These are phyloP conservation scores for Centruroides sculpturatus DNA, from an alignment of 1,140 invertebrate species.

Conservation along the genomic window DNA sequence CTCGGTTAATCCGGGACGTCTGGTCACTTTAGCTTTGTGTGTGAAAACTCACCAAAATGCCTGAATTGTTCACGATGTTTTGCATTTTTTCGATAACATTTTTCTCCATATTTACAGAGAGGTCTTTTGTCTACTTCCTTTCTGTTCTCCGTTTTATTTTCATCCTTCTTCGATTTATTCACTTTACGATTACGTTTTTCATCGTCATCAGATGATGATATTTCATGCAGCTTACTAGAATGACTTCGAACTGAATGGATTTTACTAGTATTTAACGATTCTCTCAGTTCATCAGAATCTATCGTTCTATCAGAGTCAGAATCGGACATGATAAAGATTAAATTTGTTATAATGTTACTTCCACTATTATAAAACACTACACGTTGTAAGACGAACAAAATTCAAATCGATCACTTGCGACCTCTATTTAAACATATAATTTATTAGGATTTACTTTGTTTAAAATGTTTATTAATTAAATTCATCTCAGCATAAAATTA, in stretches of 20 bases:
- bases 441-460: too few species aligned
- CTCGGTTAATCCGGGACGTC: too few species aligned
- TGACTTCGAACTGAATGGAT: neutral
- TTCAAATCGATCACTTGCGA: too few species aligned
- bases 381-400: too few species aligned
- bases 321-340: too few species aligned
- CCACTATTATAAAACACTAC: too few species aligned
- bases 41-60: slow-evolving; percentile 36
- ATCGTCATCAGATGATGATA: slow-evolving; percentile 1
- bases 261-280: neutral
- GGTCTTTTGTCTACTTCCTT: slow-evolving; percentile 32
- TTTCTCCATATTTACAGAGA: slow-evolving; percentile 56
- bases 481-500: too few species aligned
- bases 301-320: slow-evolving; percentile 7
- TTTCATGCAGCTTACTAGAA: neutral
- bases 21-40: too few species aligned
- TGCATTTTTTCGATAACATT: slow-evolving; percentile 73
- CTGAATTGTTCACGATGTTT: slow-evolving; percentile 57
- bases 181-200: neutral
- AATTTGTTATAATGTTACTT: too few species aligned
- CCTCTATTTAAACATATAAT: too few species aligned
- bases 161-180: neutral
- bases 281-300: slow-evolving; percentile 10
- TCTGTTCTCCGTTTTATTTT: neutral
- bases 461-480: too few species aligned